phyloP scores from a whole-genome alignment of 1,140 invertebrate species.

The Reticulitermes speratus region DNA sequence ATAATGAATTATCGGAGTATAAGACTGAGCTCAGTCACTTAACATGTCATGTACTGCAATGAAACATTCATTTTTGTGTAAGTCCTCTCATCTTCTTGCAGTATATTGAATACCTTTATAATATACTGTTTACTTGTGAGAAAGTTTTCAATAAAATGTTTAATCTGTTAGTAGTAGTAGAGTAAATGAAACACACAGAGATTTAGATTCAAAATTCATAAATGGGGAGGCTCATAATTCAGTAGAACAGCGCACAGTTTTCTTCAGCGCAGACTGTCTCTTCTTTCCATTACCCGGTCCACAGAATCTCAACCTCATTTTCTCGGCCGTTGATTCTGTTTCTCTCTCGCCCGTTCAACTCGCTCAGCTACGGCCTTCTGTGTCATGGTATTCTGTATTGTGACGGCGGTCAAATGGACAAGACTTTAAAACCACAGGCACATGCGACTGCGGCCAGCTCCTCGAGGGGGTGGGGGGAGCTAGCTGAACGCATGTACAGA shows the following conservation, averaged over 20 bases:
- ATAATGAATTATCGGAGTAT: no score
- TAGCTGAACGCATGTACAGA: not conserved
- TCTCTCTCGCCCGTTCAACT: slow-evolving; percentile 27
- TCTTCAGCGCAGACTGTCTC: not conserved
- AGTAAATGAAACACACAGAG: no score
- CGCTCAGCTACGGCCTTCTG: not conserved
- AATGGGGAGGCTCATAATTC: not conserved
- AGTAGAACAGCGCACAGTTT: not conserved
- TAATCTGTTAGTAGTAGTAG: no score
- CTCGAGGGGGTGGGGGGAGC: not conserved
- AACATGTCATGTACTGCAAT: no score
- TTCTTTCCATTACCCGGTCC: slow-evolving; percentile 48
- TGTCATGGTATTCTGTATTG: slow-evolving; percentile 7
- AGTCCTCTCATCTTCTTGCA: no score
- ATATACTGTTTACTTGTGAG: no score
- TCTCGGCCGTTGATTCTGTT: slow-evolving; percentile 51
- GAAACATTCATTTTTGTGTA: no score
- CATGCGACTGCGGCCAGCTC: not conserved
- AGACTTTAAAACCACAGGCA: slow-evolving; percentile 1
- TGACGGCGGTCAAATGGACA: slow-evolving; percentile 13
- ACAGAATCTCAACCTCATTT: slow-evolving; percentile 51
- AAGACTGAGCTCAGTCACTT: no score
- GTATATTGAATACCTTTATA: no score
- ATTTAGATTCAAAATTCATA: no score
- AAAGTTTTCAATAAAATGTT: no score